Conservation (phyloP, 2,888 invertebrate species). For the Gerris lacustris region DNA sequence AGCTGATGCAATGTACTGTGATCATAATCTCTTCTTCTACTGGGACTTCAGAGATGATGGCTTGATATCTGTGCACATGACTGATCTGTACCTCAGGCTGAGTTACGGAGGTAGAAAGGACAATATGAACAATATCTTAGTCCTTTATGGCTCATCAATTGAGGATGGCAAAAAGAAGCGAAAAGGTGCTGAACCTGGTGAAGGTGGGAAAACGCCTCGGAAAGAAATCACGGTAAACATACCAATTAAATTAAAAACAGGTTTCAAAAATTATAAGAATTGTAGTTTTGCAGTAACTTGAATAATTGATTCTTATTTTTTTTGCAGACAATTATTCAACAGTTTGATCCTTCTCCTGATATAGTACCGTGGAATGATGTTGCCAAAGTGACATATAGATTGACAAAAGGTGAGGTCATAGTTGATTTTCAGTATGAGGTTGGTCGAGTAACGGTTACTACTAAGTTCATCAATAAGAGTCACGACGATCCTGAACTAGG, state of each 20-base stretch:
- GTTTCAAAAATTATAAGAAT: background rate
- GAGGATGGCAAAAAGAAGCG: background rate
- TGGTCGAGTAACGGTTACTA: background rate
- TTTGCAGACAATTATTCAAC: background rate
- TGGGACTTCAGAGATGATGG: constrained; percentile 6
- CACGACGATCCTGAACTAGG: background rate
- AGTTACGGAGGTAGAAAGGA: constrained; percentile 1
- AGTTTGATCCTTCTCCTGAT: background rate
- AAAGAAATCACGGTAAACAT: background rate
- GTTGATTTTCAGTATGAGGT: background rate
- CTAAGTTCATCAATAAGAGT: background rate
- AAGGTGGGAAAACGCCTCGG: background rate
- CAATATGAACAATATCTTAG: background rate
- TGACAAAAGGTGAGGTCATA: background rate
- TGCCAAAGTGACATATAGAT: background rate
- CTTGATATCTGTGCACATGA: background rate
- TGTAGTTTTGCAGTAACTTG: background rate
- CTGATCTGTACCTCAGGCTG: background rate
- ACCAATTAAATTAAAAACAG: background rate
- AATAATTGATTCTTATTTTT: background rate
- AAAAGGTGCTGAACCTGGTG: background rate
- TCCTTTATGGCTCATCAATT: background rate
- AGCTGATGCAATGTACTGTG: background rate
- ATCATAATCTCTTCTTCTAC: background rate
- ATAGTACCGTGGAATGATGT: background rate